Conservation (phyloP, 2,888 invertebrate species). For the Melikaiella ostensackeni region DNA sequence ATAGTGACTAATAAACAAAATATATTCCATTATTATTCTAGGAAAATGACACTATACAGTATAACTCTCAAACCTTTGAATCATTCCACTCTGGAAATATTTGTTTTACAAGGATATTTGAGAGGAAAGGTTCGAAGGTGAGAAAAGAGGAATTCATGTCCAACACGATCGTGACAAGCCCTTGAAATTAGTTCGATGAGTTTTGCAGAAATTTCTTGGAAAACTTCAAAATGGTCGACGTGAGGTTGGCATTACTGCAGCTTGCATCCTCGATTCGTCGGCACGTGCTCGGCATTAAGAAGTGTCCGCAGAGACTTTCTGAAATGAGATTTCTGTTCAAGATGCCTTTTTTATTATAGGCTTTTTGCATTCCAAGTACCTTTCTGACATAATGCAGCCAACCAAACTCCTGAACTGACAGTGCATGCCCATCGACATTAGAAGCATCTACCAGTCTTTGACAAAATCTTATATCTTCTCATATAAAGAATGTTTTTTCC, state of each 20-base stretch:
- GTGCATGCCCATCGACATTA: not conserved
- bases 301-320: conserved; percentile 26
- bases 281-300: conserved; percentile 36
- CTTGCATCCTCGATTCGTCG: conserved; percentile 36
- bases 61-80: too few species aligned
- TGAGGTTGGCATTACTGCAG: conserved; percentile 29
- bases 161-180: conserved; percentile 5
- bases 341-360: conserved; percentile 10
- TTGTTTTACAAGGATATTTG: not conserved
- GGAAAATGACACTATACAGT: too few species aligned
- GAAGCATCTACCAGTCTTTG: not conserved
- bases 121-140: not conserved
- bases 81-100: not conserved
- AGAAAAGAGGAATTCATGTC: conserved; percentile 20
- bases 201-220: conserved; percentile 35
- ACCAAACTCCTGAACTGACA: not conserved
- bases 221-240: conserved; percentile 34
- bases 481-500: too few species aligned
- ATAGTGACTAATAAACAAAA: not conserved
- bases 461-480: too few species aligned
- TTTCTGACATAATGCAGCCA: conserved; percentile 3
- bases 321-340: conserved; percentile 30
- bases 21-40: not conserved
- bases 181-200: conserved; percentile 38
- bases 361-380: conserved; percentile 19